Evolutionary conservation across 2,113 vertebrate species (phyloP).

Genomic region (Piaya cayana): DNA sequence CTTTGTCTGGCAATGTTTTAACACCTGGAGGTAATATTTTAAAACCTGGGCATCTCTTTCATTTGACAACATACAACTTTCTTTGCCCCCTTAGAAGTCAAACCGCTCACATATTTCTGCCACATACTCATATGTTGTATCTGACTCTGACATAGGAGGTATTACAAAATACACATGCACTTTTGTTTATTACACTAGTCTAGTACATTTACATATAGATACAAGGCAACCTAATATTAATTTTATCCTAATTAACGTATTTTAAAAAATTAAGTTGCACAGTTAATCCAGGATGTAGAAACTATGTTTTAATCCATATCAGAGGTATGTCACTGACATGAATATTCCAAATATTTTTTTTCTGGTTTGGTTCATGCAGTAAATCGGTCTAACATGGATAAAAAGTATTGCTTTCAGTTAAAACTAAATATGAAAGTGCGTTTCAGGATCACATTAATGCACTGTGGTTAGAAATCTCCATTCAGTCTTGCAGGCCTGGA

Average conservation of each 20-base stretch:
- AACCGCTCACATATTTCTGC: fast-evolving
- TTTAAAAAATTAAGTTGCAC: not conserved
- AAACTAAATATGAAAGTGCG: not conserved
- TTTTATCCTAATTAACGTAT: not conserved
- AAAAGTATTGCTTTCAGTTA: not conserved
- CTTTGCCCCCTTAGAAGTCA: not conserved
- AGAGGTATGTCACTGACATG: not conserved
- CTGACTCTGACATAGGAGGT: not conserved
- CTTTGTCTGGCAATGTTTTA: not conserved
- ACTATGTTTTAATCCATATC: not conserved
- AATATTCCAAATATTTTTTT: not conserved
- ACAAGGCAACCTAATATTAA: not conserved
- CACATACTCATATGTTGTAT: not conserved
- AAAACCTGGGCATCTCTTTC: not conserved
- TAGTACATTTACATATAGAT: not conserved
- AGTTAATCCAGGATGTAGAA: not conserved
- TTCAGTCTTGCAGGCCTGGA: not conserved
- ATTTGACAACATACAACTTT: not conserved
- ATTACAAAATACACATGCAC: not conserved
- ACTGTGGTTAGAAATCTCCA: not conserved
- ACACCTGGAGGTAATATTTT: not conserved
- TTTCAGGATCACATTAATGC: not conserved
- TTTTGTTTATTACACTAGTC: not conserved
- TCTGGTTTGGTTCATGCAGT: not conserved
- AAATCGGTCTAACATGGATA: not conserved